phyloP scores from a whole-genome alignment of 2,888 invertebrate genomes.

The Phasia obesa region DNA sequence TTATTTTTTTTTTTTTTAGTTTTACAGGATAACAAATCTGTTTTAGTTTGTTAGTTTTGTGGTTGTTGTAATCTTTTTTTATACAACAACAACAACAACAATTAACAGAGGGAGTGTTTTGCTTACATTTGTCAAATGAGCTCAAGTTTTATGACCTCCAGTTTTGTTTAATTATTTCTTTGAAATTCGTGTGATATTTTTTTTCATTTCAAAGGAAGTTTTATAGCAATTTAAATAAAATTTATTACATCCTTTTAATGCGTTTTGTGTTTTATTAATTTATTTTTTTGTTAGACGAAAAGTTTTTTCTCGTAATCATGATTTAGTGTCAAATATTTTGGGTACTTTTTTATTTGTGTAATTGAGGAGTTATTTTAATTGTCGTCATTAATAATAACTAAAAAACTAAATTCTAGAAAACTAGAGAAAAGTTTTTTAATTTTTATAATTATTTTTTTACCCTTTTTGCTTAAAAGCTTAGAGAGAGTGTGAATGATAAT shows the following conservation, averaged over 20 bases:
- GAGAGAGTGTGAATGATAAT: no score
- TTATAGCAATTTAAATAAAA: conserved; percentile 69
- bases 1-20: conserved; percentile 39
- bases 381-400: neutral
- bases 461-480: no score
- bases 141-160: conserved; percentile 60
- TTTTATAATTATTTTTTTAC: no score
- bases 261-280: conserved; percentile 28
- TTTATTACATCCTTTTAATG: conserved; percentile 72
- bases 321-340: conserved; percentile 22
- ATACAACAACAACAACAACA: conserved; percentile 7
- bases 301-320: conserved; percentile 32
- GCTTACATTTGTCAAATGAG: conserved; percentile 59
- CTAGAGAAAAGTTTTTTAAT: neutral
- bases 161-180: conserved; percentile 54
- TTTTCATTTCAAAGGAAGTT: conserved; percentile 52
- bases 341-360: no score
- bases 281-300: neutral
- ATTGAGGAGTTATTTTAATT: neutral
- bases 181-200: conserved; percentile 34
- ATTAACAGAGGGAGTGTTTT: conserved; percentile 64
- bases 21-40: conserved; percentile 72
- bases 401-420: neutral
- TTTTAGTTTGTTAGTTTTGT: conserved; percentile 58
- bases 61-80: conserved; percentile 63